phyloP scores from a whole-genome alignment of 2,113 vertebrate genomes.

The Gobiocypris rarus region DNA sequence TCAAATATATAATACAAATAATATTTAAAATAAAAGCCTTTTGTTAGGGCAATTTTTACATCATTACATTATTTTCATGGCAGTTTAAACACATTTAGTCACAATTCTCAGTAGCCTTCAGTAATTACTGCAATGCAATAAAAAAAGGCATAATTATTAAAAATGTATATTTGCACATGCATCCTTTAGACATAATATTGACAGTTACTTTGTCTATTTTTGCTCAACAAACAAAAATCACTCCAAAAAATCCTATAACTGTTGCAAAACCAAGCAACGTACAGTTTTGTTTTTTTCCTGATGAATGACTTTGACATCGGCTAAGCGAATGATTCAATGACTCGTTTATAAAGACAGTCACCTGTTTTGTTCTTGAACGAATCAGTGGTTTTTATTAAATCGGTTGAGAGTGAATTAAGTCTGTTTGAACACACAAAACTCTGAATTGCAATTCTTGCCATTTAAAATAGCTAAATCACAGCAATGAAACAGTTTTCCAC shows the following conservation, averaged over 20 bases:
- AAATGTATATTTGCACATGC: too few relatives aligned
- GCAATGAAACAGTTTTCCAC: too few relatives aligned
- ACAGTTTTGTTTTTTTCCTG: too few relatives aligned
- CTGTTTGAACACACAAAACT: too few relatives aligned
- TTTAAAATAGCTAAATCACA: too few relatives aligned
- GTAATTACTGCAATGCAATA: conserved; percentile 16
- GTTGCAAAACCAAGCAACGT: too few relatives aligned
- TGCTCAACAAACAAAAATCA: background rate
- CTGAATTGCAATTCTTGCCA: too few relatives aligned
- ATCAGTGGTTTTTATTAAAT: background rate
- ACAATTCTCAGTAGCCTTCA: conserved; percentile 19
- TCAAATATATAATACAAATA: background rate
- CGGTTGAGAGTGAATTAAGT: background rate
- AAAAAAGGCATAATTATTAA: background rate
- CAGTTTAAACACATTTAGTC: background rate
- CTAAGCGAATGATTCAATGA: background rate
- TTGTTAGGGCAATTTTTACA: background rate
- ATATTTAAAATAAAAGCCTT: background rate
- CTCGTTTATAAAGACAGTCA: background rate
- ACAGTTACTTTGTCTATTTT: background rate
- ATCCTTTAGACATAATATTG: too few relatives aligned
- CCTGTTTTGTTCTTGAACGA: background rate
- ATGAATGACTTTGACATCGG: background rate
- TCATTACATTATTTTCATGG: background rate
- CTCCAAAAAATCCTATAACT: too few relatives aligned